Percentiles rank a stretch among this genome's conserved stretches.
Evolutionary conservation across 2,113 vertebrate genomes (phyloP).

Genomic region (Poecile atricapillus): DNA sequence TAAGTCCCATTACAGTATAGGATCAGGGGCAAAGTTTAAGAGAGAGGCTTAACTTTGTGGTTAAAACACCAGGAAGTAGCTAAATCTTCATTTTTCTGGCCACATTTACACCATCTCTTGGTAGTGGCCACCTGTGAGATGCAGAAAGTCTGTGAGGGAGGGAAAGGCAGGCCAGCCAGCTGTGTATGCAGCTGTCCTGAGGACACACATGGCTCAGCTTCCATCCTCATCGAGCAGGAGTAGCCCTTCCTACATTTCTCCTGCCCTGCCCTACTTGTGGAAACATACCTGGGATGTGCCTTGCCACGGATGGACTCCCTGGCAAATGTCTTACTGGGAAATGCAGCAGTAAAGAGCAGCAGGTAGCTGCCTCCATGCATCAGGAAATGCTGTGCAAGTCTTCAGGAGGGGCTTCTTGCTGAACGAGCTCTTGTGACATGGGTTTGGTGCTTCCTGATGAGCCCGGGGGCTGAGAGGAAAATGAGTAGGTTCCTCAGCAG

Average conservation of each 20-base stretch:
- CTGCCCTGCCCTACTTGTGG: neutral
- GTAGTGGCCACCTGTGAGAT: neutral
- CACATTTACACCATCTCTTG: neutral
- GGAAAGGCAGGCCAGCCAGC: rapidly evolving
- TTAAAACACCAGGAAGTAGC: neutral
- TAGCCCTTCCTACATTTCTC: neutral
- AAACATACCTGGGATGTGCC: neutral
- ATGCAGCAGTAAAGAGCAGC: neutral
- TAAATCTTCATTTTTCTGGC: neutral
- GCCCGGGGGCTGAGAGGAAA: neutral
- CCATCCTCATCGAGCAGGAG: neutral
- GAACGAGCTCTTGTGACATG: neutral
- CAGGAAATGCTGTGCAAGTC: neutral
- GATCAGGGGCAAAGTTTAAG: neutral
- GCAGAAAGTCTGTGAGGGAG: neutral
- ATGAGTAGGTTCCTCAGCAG: neutral
- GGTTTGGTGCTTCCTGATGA: neutral
- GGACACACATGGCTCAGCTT: neutral
- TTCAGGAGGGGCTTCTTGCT: neutral
- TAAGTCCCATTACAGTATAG: neutral
- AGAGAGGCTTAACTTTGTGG: neutral
- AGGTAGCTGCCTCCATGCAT: neutral
- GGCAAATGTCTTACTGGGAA: neutral
- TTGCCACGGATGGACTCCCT: neutral
- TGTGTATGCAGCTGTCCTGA: neutral